A percentile compares a stretch with the other conserved stretches of the same genome.
Conservation (phyloP, 2,113 vertebrate genomes). For the Phoenicopterus ruber region DNA sequence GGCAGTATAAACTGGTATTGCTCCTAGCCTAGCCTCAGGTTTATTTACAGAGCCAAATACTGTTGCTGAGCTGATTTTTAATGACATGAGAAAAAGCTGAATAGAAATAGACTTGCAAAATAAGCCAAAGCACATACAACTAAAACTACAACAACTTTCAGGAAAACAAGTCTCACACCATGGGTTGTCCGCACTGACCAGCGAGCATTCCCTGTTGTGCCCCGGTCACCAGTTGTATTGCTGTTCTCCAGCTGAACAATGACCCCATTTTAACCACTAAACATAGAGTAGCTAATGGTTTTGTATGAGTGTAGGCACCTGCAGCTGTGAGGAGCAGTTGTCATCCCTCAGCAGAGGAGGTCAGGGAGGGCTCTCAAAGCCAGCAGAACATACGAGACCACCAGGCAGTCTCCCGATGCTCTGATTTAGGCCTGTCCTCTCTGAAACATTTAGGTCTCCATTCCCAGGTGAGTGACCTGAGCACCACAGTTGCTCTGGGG, state of each 20-base stretch:
- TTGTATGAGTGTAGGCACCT: neutral
- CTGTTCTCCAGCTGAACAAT: neutral
- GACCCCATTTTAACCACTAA: neutral
- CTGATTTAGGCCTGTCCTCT: neutral
- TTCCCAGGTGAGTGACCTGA: neutral
- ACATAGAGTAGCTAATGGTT: neutral
- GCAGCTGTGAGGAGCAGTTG: neutral
- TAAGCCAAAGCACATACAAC: neutral
- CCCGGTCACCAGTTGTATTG: neutral
- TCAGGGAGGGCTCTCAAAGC: neutral
- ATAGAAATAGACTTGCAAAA: neutral
- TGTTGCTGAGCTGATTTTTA: neutral
- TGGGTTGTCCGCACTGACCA: neutral
- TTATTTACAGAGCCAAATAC: slow-evolving; percentile 30
- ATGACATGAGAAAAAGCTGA: neutral
- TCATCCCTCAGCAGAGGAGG: neutral
- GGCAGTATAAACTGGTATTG: neutral
- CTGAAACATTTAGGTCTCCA: neutral
- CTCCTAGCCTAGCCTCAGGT: slow-evolving; percentile 8
- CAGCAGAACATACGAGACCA: neutral
- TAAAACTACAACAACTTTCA: neutral
- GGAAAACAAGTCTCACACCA: neutral
- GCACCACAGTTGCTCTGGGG: too few species aligned
- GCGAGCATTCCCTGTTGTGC: neutral
- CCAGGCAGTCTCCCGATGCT: neutral